phyloP scores from a whole-genome alignment of 2,113 vertebrate genomes.

The Colaptes auratus region DNA sequence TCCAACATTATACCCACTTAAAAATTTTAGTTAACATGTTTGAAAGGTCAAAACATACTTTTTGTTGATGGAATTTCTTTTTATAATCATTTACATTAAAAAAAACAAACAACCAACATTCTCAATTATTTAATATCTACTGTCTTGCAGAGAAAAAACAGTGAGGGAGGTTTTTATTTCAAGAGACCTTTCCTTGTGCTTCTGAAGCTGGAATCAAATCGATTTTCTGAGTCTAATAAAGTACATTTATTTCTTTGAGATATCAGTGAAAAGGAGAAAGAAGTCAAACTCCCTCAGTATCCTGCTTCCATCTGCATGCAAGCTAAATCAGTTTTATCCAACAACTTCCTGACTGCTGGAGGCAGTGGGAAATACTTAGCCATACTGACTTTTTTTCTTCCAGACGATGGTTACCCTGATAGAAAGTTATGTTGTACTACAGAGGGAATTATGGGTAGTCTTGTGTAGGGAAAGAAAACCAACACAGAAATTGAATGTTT shows the following conservation, averaged over 20 bases:
- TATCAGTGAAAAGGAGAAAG: background rate
- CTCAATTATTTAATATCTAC: background rate
- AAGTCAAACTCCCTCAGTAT: background rate
- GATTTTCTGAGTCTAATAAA: background rate
- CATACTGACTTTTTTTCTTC: background rate
- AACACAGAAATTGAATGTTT: background rate
- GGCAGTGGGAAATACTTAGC: background rate
- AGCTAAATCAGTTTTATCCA: background rate
- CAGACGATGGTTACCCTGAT: background rate
- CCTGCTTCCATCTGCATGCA: background rate
- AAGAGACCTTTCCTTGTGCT: background rate
- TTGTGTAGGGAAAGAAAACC: background rate
- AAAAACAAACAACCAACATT: no score
- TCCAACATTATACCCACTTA: background rate
- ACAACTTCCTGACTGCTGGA: background rate
- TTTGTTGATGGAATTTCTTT: background rate
- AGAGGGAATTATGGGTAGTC: background rate
- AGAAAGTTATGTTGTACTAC: background rate
- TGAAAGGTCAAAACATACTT: background rate
- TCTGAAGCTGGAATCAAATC: background rate
- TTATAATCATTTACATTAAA: background rate
- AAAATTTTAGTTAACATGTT: background rate
- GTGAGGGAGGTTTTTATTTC: background rate
- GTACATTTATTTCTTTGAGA: background rate
- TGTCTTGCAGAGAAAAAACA: background rate